Base-by-base conservation (phyloP, 2,113 vertebrate genomes). In the Parus major region DNA sequence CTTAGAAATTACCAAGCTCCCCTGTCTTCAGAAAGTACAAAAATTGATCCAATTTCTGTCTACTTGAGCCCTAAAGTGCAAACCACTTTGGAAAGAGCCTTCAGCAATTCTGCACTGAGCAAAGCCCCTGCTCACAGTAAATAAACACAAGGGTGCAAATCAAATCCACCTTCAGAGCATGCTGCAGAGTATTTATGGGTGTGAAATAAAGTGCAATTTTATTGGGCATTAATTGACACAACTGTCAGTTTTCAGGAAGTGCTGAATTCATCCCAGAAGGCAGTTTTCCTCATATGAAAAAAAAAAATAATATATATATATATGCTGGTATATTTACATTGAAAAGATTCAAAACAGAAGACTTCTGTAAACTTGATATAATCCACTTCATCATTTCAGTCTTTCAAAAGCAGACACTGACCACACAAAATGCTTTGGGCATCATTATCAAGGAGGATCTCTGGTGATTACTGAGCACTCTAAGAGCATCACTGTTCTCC, bases 381-480 rank as follows among this genome's bases (percentile, higher is more conserved):
- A 81, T 12, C 20, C 11, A 29, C 5, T 52, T 44, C 18, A 52
- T 46, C 65, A 12, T 12, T 31, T 57, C 44, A 73, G 18, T 17
- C 35, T 76, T 64, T 89, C 47, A 42, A 92, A 91, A 60, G 10
- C 41, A 55, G n/a, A 9, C 3, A 15, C 3, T 5, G 53, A 77
- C 22, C 9, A 68, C 18, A 68, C 21, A 70, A 92, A 80, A 66
- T 10, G 17, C 59, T 87, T 68, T 41, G 15, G 79, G 22, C 15
- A 39, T n/a, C 2, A 0, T 24, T 50, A 19, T 22, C 33, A 70
- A 52, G 35, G 36, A 52, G 3, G 16, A 63, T 18, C 14, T 5
- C 13, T 44, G 23, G 12, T n/a, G 9, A 7, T 55, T 76, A 16
- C 17, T 47, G 68, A 52, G 31, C 44, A 52, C 9, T 36, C 33